These are phyloP conservation scores for Tetragnatha versicolor DNA, from an alignment of 1,140 invertebrate species.

Conservation along the genomic window DNA sequence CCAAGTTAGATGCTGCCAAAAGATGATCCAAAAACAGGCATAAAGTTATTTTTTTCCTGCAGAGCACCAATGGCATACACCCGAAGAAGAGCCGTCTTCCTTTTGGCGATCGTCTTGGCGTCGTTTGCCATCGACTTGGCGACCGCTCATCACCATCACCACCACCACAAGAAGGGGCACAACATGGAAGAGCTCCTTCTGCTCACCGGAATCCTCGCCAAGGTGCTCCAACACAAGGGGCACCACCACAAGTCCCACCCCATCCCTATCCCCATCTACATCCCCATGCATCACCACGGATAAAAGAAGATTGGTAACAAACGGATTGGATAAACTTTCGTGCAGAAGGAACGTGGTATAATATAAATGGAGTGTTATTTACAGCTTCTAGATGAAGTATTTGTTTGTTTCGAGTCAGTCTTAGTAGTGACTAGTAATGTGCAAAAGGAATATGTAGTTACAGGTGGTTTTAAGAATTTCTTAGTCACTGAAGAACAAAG, in stretches of 20 bases:
- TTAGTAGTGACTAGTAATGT: too few species aligned
- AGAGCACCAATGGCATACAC: not conserved
- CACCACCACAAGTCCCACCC: constrained; percentile 9
- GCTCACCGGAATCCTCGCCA: constrained; percentile 41
- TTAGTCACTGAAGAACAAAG: too few species aligned
- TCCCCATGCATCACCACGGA: constrained; percentile 29
- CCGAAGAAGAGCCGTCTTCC: not conserved
- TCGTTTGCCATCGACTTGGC: constrained; percentile 6
- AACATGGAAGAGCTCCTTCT: constrained; percentile 47
- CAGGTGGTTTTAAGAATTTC: too few species aligned
- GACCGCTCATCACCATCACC: not conserved
- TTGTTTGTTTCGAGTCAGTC: too few species aligned
- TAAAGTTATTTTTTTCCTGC: constrained; percentile 13
- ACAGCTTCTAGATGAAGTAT: too few species aligned
- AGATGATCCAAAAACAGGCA: too few species aligned
- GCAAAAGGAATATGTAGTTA: too few species aligned
- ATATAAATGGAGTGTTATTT: too few species aligned
- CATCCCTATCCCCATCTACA: constrained; percentile 33
- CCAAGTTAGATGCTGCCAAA: too few species aligned
- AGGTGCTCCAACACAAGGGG: constrained; percentile 17
- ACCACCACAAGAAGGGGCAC: constrained; percentile 8
- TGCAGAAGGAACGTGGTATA: too few species aligned
- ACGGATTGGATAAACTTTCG: too few species aligned
- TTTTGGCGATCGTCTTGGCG: constrained; percentile 1
- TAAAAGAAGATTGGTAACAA: too few species aligned